Percentiles rank a stretch among this genome's conserved stretches.
These are phyloP conservation scores for Diachrysia chrysitis DNA, from an alignment of 2,888 invertebrate species.

Conservation along the genomic window DNA sequence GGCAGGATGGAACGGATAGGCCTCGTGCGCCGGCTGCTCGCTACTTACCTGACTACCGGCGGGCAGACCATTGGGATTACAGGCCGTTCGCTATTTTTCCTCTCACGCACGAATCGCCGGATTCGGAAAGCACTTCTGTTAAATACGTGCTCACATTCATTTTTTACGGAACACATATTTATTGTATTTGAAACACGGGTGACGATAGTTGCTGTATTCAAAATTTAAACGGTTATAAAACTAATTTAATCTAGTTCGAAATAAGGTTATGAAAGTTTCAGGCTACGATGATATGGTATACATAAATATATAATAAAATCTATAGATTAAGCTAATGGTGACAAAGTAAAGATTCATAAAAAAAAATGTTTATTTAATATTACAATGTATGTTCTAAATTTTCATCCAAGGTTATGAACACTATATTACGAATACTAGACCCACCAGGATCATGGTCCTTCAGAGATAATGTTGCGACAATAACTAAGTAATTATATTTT, in stretches of 20 bases:
- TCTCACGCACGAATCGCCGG: slow-evolving; percentile 15
- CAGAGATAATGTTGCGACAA: no score
- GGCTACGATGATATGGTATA: neutral
- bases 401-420: no score
- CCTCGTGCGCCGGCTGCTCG: neutral
- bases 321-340: no score
- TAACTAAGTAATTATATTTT: no score
- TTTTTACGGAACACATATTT: neutral
- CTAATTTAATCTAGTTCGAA: neutral
- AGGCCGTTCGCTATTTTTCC: neutral
- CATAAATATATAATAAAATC: no score
- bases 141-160: slow-evolving; percentile 11
- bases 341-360: no score
- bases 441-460: no score
- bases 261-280: neutral
- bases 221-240: neutral
- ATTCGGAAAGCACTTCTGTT: slow-evolving; percentile 31
- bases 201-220: slow-evolving; percentile 24
- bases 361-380: no score
- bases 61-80: slow-evolving; percentile 5
- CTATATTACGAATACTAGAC: no score
- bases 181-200: slow-evolving; percentile 10
- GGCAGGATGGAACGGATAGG: slow-evolving; percentile 8
- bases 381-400: no score
- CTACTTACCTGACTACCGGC: slow-evolving; percentile 24